Percentiles rank a stretch among this genome's conserved stretches.
Conservation (phyloP, 2,113 vertebrate species). For the Chauna torquata region DNA sequence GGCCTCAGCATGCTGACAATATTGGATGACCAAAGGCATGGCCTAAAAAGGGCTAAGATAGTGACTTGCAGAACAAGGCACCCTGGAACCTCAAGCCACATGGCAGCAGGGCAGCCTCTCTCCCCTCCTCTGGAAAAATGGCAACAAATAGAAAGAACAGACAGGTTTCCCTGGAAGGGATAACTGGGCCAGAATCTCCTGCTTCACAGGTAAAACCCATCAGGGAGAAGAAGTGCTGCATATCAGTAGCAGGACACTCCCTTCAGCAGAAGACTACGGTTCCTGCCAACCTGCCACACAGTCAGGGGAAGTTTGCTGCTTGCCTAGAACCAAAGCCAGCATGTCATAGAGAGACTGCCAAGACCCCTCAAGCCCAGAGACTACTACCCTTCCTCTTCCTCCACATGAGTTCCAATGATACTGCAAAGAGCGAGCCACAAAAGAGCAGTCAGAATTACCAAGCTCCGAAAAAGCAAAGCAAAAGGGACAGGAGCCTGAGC, state of each 20-base stretch:
- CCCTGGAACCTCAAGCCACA: accelerated
- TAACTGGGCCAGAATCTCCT: not conserved
- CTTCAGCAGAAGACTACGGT: not conserved
- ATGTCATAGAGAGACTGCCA: not conserved
- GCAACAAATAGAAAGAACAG: not conserved
- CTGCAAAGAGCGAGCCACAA: not conserved
- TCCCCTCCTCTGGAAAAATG: not conserved
- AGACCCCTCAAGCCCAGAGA: not conserved
- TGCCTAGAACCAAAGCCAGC: not conserved
- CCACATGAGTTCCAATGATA: not conserved
- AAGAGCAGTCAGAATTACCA: not conserved
- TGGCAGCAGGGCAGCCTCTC: not conserved
- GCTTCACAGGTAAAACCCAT: not conserved
- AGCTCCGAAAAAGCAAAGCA: not conserved
- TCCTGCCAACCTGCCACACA: not conserved
- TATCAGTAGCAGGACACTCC: not conserved
- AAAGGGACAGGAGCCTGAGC: not conserved
- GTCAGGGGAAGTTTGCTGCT: not conserved
- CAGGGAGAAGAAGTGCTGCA: not conserved
- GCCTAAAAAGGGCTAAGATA: not conserved
- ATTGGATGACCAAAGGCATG: not conserved
- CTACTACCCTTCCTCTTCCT: not conserved
- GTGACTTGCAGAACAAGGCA: not conserved
- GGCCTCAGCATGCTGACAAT: not conserved
- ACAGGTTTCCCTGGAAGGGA: not conserved